Conservation (phyloP, 2,113 vertebrate genomes). For the Isichthys henryi region DNA sequence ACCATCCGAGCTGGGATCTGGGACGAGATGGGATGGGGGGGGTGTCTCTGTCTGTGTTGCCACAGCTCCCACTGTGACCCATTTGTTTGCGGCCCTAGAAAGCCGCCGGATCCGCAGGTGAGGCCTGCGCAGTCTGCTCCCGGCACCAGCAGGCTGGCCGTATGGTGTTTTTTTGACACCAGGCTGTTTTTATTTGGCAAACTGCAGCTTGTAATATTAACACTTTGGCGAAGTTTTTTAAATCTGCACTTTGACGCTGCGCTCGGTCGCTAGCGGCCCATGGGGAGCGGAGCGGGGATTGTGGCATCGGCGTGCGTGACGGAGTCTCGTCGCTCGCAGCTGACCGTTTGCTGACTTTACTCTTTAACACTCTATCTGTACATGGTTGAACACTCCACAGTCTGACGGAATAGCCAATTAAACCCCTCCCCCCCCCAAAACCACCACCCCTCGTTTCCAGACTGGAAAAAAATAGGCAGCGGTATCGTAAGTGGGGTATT, state of each 20-base stretch:
- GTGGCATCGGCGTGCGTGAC: background rate
- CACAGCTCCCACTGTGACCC: background rate
- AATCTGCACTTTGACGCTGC: background rate
- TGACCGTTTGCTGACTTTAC: background rate
- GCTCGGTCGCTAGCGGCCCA: background rate
- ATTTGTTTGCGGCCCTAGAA: background rate
- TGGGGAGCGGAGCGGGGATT: background rate
- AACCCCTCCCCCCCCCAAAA: background rate
- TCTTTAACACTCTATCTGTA: background rate
- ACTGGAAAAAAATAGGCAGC: background rate
- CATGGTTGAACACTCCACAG: background rate
- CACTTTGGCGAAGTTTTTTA: background rate
- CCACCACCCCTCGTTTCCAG: background rate
- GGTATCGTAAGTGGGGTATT: background rate
- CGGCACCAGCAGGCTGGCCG: background rate
- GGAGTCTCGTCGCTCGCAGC: background rate
- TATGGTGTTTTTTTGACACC: background rate
- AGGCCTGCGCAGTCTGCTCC: background rate
- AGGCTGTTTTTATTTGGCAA: background rate
- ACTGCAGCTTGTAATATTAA: background rate
- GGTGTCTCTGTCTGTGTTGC: background rate
- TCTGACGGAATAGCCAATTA: background rate
- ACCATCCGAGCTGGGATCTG: background rate
- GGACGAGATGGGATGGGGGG: background rate
- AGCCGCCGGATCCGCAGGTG: background rate